Percentiles rank a stretch among this genome's conserved stretches.
These are phyloP conservation scores for Scrobipalpa costella DNA, from an alignment of 2,888 invertebrate species.

Conservation along the genomic window DNA sequence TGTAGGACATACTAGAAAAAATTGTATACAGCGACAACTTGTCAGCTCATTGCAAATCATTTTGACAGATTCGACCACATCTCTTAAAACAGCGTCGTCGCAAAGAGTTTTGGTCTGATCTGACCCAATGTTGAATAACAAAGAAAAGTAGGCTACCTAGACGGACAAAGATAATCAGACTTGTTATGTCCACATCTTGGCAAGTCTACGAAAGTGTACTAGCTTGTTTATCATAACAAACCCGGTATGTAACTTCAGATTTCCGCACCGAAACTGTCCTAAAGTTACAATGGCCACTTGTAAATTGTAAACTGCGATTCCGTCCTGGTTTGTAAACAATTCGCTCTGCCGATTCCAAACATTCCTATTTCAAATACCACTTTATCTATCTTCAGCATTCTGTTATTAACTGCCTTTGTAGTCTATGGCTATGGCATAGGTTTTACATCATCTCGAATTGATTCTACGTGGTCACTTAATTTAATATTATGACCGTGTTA, in stretches of 20 bases:
- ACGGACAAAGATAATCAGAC: not conserved
- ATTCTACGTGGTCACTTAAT: too few species aligned
- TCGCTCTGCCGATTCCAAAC: slow-evolving; percentile 13
- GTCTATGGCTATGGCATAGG: too few species aligned
- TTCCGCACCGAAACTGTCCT: slow-evolving; percentile 4
- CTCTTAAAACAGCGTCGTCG: too few species aligned
- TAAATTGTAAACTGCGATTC: slow-evolving; percentile 12
- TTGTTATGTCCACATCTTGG: not conserved
- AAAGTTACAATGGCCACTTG: not conserved
- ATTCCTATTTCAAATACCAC: slow-evolving; percentile 11
- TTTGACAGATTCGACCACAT: too few species aligned
- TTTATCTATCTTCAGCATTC: not conserved
- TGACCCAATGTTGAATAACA: too few species aligned
- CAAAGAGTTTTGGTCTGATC: too few species aligned
- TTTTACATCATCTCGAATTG: too few species aligned
- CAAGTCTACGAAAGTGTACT: not conserved
- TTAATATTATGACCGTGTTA: too few species aligned
- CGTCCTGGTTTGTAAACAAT: slow-evolving; percentile 5
- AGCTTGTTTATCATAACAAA: slow-evolving; percentile 3
- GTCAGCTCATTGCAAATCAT: too few species aligned
- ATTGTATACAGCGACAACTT: too few species aligned
- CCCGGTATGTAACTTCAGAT: slow-evolving; percentile 4
- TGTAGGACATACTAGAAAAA: too few species aligned
- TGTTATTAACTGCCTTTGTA: not conserved
- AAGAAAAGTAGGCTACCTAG: too few species aligned